Percentiles rank a stretch among this genome's conserved stretches.
phyloP scores from a whole-genome alignment of 2,113 vertebrate genomes.

The Xenopus borealis region DNA sequence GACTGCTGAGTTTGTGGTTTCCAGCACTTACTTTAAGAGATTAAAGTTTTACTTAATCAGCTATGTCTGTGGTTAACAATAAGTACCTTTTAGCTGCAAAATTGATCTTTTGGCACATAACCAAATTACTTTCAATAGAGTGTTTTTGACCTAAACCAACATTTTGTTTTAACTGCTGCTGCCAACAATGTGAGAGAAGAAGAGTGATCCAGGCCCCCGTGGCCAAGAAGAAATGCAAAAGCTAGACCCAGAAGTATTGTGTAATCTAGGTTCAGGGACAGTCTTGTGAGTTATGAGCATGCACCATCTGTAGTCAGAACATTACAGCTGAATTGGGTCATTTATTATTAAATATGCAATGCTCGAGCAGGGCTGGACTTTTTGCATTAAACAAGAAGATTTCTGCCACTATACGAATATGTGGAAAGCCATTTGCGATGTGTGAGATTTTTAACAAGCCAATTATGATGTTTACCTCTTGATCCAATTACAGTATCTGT shows the following conservation, averaged over 20 bases:
- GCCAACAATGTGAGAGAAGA: conserved; percentile 9
- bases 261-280: background rate
- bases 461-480: no score
- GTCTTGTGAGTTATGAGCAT: background rate
- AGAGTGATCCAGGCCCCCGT: background rate
- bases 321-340: background rate
- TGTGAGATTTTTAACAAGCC: no score
- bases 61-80: conserved; percentile 42
- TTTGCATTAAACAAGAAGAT: no score
- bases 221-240: background rate
- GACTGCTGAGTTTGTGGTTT: conserved; percentile 40
- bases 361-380: no score
- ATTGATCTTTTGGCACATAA: conserved; percentile 41
- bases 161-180: conserved; percentile 17
- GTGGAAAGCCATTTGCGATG: no score
- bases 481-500: no score
- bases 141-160: conserved; percentile 40
- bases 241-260: background rate
- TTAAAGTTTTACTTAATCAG: conserved; percentile 47
- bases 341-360: background rate
- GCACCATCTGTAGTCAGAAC: background rate
- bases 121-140: conserved; percentile 43
- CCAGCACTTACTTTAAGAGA: conserved; percentile 42
- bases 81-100: conserved; percentile 44
- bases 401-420: no score